Percentiles rank a stretch among this genome's conserved stretches.
These are phyloP conservation scores for Percopsis omiscomaycus DNA, from an alignment of 2,797 vertebrate genomes.

Conservation along the genomic window DNA sequence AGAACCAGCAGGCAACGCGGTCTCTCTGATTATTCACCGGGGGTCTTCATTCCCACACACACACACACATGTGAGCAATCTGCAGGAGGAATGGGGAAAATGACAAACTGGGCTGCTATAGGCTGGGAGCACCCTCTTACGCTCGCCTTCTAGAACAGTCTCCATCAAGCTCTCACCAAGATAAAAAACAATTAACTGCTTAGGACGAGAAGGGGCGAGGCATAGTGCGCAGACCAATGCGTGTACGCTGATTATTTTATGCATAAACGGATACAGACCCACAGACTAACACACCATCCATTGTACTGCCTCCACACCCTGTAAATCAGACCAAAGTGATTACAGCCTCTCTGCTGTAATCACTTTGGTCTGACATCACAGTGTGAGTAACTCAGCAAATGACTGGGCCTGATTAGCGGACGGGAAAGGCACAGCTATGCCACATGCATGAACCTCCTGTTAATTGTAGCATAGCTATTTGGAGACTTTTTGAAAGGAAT, in stretches of 20 bases:
- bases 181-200: constrained; percentile 19
- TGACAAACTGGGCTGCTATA: constrained; percentile 42
- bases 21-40: too few relatives aligned
- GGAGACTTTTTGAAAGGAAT: too few relatives aligned
- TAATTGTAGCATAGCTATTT: too few relatives aligned
- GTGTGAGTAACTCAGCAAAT: too few relatives aligned
- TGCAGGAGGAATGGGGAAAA: constrained; percentile 36
- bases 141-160: constrained; percentile 22
- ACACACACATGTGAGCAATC: constrained; percentile 59
- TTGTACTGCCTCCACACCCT: too few relatives aligned
- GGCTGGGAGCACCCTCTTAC: constrained; percentile 20
- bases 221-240: not conserved
- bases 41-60: constrained; percentile 9
- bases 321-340: too few relatives aligned
- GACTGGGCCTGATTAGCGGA: too few relatives aligned
- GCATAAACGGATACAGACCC: constrained; percentile 4
- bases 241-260: constrained; percentile 2
- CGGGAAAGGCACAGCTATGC: too few relatives aligned
- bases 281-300: not conserved
- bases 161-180: constrained; percentile 27
- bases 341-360: too few relatives aligned
- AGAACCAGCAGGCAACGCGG: too few relatives aligned
- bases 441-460: too few relatives aligned
- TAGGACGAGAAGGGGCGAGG: constrained; percentile 15
- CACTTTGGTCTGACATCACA: too few relatives aligned